Percentiles rank a stretch among this genome's conserved stretches.
Evolutionary conservation across 1,140 invertebrate genomes (phyloP).

Genomic region (Hylaeus anthracinus): DNA sequence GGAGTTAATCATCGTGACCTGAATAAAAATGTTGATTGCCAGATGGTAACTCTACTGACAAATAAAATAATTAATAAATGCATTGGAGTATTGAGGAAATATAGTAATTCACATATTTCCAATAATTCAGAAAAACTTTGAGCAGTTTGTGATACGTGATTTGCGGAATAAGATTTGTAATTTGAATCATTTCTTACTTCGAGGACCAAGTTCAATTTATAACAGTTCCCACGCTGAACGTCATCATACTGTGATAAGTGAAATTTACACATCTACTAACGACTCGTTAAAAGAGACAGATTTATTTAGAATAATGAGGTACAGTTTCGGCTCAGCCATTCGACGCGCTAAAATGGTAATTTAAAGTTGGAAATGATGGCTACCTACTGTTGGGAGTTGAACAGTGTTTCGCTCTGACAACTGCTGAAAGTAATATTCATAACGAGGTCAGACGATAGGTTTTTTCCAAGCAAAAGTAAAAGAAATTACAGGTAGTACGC

Average conservation of each 20-base stretch:
- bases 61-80: too few relatives aligned
- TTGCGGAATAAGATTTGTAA: too few relatives aligned
- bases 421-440: slow-evolving; percentile 6
- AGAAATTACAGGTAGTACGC: slow-evolving; percentile 12
- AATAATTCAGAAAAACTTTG: too few relatives aligned
- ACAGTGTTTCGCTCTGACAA: slow-evolving; percentile 54
- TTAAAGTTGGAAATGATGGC: slow-evolving; percentile 59
- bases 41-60: too few relatives aligned
- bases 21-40: not conserved
- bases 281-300: not conserved
- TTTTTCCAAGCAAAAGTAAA: slow-evolving; percentile 2
- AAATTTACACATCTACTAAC: not conserved
- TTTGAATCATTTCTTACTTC: too few relatives aligned
- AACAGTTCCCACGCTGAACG: too few relatives aligned
- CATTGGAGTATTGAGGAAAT: too few relatives aligned
- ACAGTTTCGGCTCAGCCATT: slow-evolving; percentile 1
- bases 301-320: slow-evolving; percentile 1
- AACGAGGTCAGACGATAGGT: slow-evolving; percentile 9
- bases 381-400: slow-evolving; percentile 56
- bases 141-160: too few relatives aligned
- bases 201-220: too few relatives aligned
- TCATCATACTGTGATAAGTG: too few relatives aligned
- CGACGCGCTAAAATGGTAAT: slow-evolving; percentile 54
- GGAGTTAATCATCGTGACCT: not conserved
- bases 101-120: too few relatives aligned